phyloP scores from a whole-genome alignment of 2,113 vertebrate genomes.

The Sitta europaea region DNA sequence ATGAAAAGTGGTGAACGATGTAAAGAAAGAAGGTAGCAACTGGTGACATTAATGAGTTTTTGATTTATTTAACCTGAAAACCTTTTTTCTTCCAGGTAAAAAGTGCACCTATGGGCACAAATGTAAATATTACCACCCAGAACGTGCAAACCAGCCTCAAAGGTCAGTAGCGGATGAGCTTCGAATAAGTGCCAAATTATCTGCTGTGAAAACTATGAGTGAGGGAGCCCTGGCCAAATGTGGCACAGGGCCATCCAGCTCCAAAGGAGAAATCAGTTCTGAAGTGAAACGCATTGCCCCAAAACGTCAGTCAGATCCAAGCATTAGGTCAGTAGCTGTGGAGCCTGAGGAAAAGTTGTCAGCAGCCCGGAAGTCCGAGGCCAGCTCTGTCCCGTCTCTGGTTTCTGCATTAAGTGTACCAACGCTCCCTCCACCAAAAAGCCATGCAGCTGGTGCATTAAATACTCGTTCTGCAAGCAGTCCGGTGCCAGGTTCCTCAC shows the following conservation, averaged over 20 bases:
- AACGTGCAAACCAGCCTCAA: constrained; percentile 93
- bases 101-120: constrained; percentile 99
- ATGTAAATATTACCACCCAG: constrained; percentile 99
- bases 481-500: constrained; percentile 92
- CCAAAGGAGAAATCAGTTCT: constrained; percentile 83
- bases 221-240: constrained; percentile 92
- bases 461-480: constrained; percentile 98
- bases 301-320: constrained; percentile 96
- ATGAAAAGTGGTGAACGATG: not conserved
- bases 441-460: constrained; percentile 92
- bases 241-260: constrained; percentile 72
- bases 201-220: constrained; percentile 97
- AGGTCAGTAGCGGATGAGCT: constrained; percentile 97
- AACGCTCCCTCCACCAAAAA: constrained; percentile 90
- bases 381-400: constrained; percentile 94
- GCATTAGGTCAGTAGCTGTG: constrained; percentile 90
- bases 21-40: not conserved
- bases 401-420: constrained; percentile 96
- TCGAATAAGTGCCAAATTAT: constrained; percentile 96
- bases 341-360: constrained; percentile 90
- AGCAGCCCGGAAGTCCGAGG: constrained; percentile 86
- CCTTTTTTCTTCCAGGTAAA: constrained; percentile 82
- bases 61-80: constrained; percentile 15
- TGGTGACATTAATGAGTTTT: not conserved
- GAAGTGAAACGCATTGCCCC: constrained; percentile 92